phyloP scores from a whole-genome alignment of 2,113 vertebrate genomes.

The Saguinus imperator region DNA sequence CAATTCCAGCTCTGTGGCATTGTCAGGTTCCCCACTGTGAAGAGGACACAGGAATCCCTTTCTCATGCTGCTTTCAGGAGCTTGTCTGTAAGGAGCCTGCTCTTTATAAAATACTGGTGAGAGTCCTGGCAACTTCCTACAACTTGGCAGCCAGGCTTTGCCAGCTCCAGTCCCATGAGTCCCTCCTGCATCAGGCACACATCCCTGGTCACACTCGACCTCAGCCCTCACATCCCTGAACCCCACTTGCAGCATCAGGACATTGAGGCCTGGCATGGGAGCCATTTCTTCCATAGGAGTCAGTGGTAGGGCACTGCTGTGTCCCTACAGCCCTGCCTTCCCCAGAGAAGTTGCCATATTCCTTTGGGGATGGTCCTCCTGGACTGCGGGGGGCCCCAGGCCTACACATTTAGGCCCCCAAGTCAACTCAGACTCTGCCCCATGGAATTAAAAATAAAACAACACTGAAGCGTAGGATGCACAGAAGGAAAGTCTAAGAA shows the following conservation, averaged over 20 bases:
- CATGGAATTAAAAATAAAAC: background rate
- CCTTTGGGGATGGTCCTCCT: background rate
- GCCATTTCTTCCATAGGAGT: background rate
- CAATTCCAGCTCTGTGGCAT: background rate
- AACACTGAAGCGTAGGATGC: background rate
- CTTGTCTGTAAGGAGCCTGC: background rate
- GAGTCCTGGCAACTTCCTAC: background rate
- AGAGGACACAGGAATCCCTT: rapidly evolving
- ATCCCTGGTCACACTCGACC: no score
- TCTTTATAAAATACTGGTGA: background rate
- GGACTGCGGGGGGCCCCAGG: background rate
- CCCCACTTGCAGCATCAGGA: background rate
- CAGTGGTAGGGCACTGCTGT: no score
- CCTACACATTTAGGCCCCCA: background rate
- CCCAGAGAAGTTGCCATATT: rapidly evolving
- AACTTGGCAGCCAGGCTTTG: background rate
- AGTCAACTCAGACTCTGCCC: background rate
- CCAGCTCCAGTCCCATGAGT: rapidly evolving
- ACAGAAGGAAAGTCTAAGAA: background rate
- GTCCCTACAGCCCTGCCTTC: background rate
- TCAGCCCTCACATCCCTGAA: background rate
- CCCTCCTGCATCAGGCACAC: background rate
- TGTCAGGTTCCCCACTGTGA: rapidly evolving
- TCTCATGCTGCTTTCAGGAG: background rate
- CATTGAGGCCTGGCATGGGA: rapidly evolving